Base-by-base conservation (phyloP, 1,140 invertebrate species). In the Panagrolaimus sp. region DNA sequence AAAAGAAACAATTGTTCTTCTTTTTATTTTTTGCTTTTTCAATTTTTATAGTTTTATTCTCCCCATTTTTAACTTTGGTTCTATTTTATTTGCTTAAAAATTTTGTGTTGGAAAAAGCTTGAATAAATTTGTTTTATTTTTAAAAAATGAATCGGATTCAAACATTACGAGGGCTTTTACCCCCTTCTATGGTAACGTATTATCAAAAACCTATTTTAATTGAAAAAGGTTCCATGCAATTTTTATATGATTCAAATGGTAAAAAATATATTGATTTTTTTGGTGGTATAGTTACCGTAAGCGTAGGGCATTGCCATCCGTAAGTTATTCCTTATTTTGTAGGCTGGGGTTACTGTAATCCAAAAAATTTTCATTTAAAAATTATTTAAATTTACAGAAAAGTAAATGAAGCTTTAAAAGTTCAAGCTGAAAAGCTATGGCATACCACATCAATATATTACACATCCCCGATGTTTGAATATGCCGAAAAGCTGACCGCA, bases 221-320 rank as follows among this genome's bases (percentile, higher is more conserved):
- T 5, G 88, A 91, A 77, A 89, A 92, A 71, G 94, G 93, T 0
- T 86, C 89, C 73, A 91, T 89, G 87, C 92, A 98, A 84, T 98
- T 91, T 89, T 83, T 98, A 1, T 98, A 89, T 84, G 93, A 96
- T 82, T 87, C 91, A 66, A 86, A 88, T 62, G 92, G 92, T 7
- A 89, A 88, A 73, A 86, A 91, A 77, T 98, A 96, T 84, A 86
- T 98, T 27, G 94, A 98, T 62, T 77, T 82, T 74, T 94, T 95
- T 84, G 93, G 89, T 9, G 95, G 95, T 13, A 96, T 98, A 74
- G 93, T 94, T 2, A 98, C 95, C 0, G 90, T 97, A 31, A 92
- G 91, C 64, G 92, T 97, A n/a, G 95, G 95, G 23, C 94, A 97
- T 84, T 96, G 91, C 84, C 94, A 98, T 87, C 93, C 93, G 91